Evolutionary conservation across 2,113 vertebrate species (phyloP).

Genomic region (Thermophis baileyi): DNA sequence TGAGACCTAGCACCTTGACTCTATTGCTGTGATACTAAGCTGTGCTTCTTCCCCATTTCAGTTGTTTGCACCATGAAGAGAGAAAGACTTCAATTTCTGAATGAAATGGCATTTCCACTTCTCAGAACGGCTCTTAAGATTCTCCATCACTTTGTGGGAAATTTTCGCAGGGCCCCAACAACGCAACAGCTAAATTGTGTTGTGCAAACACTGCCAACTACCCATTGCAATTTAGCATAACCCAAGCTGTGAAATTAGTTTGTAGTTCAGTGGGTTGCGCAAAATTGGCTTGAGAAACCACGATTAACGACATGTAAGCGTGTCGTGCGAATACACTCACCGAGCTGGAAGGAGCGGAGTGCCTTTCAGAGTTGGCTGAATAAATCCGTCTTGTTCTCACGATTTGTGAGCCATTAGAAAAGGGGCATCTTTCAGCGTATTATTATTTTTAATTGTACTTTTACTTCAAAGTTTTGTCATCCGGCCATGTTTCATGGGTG

Average conservation of each 20-base stretch:
- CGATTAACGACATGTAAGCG: neutral
- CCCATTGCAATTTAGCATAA: neutral
- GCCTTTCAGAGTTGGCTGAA: neutral
- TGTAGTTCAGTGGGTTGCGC: neutral
- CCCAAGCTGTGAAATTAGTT: neutral
- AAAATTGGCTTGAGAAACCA: neutral
- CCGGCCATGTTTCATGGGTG: constrained; percentile 15
- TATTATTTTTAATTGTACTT: neutral
- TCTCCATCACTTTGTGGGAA: neutral
- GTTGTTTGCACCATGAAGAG: neutral
- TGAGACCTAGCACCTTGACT: neutral
- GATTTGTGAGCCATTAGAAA: neutral
- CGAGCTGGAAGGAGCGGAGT: neutral
- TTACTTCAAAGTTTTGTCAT: neutral
- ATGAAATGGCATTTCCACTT: neutral
- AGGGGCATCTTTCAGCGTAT: neutral
- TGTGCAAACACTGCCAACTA: neutral
- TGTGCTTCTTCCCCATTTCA: neutral
- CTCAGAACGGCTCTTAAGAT: neutral
- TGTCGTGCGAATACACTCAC: neutral
- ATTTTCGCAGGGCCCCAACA: neutral
- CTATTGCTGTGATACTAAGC: neutral
- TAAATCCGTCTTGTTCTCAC: neutral
- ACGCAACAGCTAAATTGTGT: neutral
- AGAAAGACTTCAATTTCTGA: neutral